Percentiles rank a stretch among this genome's conserved stretches.
These are phyloP conservation scores for Lutraria lutraria DNA, from an alignment of 2,888 invertebrate species.

Conservation along the genomic window DNA sequence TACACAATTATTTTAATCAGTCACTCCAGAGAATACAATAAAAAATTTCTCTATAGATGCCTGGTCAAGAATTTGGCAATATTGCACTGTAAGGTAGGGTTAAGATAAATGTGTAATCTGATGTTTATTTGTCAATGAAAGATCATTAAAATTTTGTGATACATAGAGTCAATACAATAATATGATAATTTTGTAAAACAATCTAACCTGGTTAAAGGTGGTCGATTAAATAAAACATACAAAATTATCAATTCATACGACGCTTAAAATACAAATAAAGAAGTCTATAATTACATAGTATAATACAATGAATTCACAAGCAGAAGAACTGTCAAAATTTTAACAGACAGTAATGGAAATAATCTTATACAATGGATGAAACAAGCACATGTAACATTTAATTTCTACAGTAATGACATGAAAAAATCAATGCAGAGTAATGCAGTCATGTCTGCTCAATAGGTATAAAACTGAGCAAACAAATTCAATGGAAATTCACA, in stretches of 20 bases:
- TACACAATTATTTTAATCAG: no score
- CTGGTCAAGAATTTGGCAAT: background rate
- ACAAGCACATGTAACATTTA: background rate
- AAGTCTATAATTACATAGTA: background rate
- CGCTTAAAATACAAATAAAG: background rate
- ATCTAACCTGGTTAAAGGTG: background rate
- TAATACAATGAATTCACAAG: background rate
- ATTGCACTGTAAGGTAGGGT: background rate
- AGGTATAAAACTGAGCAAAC: constrained; percentile 7
- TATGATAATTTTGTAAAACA: background rate
- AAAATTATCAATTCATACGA: background rate
- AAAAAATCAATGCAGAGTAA: background rate
- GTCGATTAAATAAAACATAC: background rate
- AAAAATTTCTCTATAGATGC: background rate
- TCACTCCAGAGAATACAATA: no score
- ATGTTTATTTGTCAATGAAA: background rate
- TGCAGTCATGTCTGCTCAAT: background rate
- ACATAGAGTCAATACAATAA: background rate
- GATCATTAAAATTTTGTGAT: no score
- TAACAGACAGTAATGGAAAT: background rate
- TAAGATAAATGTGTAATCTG: background rate
- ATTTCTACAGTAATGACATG: background rate
- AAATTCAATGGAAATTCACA: constrained; percentile 11
- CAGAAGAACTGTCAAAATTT: background rate
- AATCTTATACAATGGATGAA: background rate